Base-by-base conservation (phyloP, 1,140 invertebrate genomes). In the Hydropsyche tenuis region DNA sequence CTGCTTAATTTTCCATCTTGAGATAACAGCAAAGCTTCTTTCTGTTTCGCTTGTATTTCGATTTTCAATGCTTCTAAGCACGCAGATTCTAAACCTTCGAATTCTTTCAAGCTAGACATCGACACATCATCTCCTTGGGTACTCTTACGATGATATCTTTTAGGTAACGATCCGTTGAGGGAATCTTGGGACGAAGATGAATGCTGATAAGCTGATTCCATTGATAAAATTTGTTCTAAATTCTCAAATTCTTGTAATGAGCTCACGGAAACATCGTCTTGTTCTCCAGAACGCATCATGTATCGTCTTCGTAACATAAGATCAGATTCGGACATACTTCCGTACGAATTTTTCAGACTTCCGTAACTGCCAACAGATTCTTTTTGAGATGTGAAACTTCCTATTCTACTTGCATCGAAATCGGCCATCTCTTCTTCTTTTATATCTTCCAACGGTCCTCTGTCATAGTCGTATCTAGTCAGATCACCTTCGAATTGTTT, bases 191-290 rank as follows among this genome's bases (percentile, higher is more conserved):
- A 90, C 22, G 85, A 86, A 20, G 85, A 86, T 11, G 89, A 90
- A 69, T 89, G 86, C 77, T 89, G 88, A 79, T 89, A 87, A 37
- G 30, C 30, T 20, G 90, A 89, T 75, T 88, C 86, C 70, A 88
- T 87, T 80, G 87, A 87, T 42, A 89, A 82, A 0, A 93, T 90
- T 79, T 89, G 90, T 83, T 98, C 96, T 5, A 98, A 82, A 69
- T 91, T 90, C 85, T 97, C 96, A 85, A 98, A 98, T 82, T 98
- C 96, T 82, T 96, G 95, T 72, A 97, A 85, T 6, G 95, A 97
- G 70, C 91, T 94, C 80, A 97, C 90, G 0, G 95, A 97, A 22
- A 96, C 86, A 82, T 96, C 93, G 82, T 97, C 96, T 81, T 95
- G 92, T 78, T 97, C 96, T 3, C 92, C 89, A 71, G 90, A 89